Base-by-base conservation (phyloP, 1,140 invertebrate genomes). In the Diabrotica undecimpunctata region DNA sequence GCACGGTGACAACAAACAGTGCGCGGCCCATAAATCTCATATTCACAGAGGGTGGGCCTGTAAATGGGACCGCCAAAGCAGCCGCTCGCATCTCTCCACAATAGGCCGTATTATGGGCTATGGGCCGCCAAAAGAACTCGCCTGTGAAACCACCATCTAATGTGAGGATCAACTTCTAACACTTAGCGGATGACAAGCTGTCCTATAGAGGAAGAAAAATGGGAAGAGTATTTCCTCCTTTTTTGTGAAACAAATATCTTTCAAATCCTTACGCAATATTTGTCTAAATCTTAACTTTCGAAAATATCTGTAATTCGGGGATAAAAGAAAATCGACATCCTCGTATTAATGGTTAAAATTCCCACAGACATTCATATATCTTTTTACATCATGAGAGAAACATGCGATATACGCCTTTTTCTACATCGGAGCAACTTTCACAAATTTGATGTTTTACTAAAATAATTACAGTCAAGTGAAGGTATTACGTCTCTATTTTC, bases 131-230 rank as follows among this genome's bases (percentile, higher is more conserved):
- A 61, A 61, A 61, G 59, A 52, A 41, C 59, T 12, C 9, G 25
- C 41, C 54, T 61, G 59, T 61, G 59, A 61, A 61, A 61, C 59
- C 59, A 61, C 59, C n/a, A 7, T 61, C 59, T 61, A 61, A 61
- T 61, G 41, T 36, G 41, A 25, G 14, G 7, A 52, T 35, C 59
- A 35, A 37, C 59, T 61, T 39, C 59, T 61, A 61, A 61, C 46
- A 51, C 59, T 61, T 37, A 52, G 14, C 59, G 59, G 8, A 46
- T 46, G 41, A 46, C 41, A 46, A 46, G 41, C 41, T 46, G 41
- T 46, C 41, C 41, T n/a, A 46, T 46, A 46, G 41, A 46, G 41
- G 41, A 46, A 46, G 41, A 46, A 46, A 46, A 4, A 46, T 46
- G 8, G 7, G 11, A 46, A 8, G 11, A 46, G 39, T 46, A 46